Evolutionary conservation across 2,797 vertebrate species (phyloP).

Genomic region (Dendrocincla tyrannina): DNA sequence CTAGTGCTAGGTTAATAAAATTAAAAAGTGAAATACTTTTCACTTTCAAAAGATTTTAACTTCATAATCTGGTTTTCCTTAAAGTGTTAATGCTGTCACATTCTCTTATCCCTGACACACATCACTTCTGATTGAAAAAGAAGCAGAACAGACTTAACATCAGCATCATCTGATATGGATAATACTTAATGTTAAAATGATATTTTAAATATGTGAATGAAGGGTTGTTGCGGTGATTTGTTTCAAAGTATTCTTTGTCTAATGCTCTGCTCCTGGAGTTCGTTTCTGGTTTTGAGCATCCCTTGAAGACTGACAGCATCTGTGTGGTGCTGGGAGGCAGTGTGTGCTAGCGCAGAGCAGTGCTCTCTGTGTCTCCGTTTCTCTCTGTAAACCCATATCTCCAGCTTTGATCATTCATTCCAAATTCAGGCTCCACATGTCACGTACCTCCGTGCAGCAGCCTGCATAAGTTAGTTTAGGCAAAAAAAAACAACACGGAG

Average conservation of each 20-base stretch:
- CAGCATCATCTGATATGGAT: not conserved
- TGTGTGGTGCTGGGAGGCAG: not conserved
- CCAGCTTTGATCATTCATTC: not conserved
- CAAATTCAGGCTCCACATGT: not conserved
- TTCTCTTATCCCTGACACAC: not conserved
- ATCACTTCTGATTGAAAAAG: slow-evolving; percentile 1
- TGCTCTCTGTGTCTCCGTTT: not conserved
- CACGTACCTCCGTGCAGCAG: not conserved
- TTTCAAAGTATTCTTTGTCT: slow-evolving; percentile 4
- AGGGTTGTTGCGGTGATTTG: not conserved
- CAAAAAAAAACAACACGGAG: not conserved
- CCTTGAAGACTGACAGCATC: not conserved
- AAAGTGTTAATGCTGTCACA: slow-evolving; percentile 16
- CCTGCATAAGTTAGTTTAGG: not conserved
- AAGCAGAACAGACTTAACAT: not conserved
- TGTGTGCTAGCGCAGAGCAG: not conserved
- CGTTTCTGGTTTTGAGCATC: not conserved
- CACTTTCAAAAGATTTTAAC: slow-evolving; percentile 35
- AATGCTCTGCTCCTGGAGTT: not conserved
- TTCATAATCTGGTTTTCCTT: slow-evolving; percentile 41
- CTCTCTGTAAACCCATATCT: not conserved
- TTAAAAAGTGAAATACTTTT: not conserved
- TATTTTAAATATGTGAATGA: not conserved
- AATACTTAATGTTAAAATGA: not conserved
- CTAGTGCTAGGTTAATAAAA: not conserved